phyloP scores from a whole-genome alignment of 2,888 invertebrate species.

The Pachliopta kotzebuea region DNA sequence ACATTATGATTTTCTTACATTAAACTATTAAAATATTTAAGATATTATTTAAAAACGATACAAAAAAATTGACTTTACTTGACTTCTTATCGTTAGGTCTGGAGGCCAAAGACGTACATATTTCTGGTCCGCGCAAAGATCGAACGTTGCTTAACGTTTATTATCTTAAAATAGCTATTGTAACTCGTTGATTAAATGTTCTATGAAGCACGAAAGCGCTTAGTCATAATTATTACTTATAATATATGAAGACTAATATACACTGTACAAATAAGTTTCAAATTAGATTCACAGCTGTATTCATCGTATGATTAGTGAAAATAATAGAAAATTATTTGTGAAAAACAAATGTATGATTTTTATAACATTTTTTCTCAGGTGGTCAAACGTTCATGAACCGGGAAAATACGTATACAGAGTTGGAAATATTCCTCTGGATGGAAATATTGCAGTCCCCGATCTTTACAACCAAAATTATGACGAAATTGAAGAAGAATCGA shows the following conservation, averaged over 20 bases:
- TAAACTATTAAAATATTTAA: not conserved
- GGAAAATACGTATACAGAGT: conserved; percentile 94
- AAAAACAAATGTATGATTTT: not conserved
- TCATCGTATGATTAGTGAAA: not conserved
- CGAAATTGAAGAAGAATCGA: conserved; percentile 69
- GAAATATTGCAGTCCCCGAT: conserved; percentile 86
- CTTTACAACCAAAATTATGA: conserved; percentile 66
- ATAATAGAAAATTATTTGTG: not conserved
- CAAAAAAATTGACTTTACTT: too few relatives aligned
- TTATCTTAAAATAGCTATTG: not conserved
- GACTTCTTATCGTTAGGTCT: not conserved
- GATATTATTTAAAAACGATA: not conserved
- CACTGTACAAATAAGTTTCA: too few relatives aligned
- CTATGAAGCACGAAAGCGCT: not conserved
- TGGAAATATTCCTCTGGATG: conserved; percentile 83
- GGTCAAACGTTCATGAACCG: conserved; percentile 91
- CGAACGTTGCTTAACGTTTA: not conserved
- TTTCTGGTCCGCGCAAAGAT: not conserved
- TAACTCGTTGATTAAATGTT: not conserved
- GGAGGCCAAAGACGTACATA: not conserved
- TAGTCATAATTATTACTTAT: not conserved
- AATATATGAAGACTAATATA: too few relatives aligned
- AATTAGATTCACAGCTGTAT: not conserved
- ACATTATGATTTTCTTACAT: not conserved
- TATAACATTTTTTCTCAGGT: conserved; percentile 77